Percentiles rank a stretch among this genome's conserved stretches.
Conservation (phyloP, 1,140 invertebrate genomes). For the Sycobia sp. region DNA sequence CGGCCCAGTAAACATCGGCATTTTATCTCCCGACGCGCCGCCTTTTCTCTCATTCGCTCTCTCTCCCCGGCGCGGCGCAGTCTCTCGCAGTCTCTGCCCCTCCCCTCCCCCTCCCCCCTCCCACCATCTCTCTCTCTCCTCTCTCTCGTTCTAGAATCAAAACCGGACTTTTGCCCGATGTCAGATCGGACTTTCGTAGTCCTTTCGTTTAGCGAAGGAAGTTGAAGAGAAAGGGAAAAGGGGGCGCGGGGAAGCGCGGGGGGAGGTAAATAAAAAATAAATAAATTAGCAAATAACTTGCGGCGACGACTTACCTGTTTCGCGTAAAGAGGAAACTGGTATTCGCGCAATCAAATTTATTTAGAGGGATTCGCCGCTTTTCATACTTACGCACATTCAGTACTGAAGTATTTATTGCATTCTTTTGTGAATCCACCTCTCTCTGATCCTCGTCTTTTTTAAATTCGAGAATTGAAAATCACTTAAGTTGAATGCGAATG, state of each 20-base stretch:
- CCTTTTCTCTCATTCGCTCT: constrained; percentile 11
- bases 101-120: too few species aligned
- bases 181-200: constrained; percentile 29
- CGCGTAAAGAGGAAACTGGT: constrained; percentile 31
- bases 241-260: not conserved
- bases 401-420: constrained; percentile 20
- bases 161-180: constrained; percentile 25
- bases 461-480: constrained; percentile 12
- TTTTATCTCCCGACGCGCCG: constrained; percentile 46
- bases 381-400: constrained; percentile 19
- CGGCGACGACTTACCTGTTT: constrained; percentile 16
- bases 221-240: not conserved
- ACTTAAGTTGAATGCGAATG: constrained; percentile 10
- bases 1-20: constrained; percentile 49
- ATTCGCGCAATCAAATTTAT: constrained; percentile 35
- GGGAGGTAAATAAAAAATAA: not conserved
- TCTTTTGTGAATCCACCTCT: constrained; percentile 9
- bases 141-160: not conserved
- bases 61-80: constrained; percentile 2
- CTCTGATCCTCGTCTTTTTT: not conserved
- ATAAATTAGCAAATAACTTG: constrained; percentile 15
- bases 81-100: constrained; percentile 1
- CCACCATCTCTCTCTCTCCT: constrained; percentile 12
- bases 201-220: not conserved
- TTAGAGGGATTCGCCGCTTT: constrained; percentile 22